Evolutionary conservation across 2,888 invertebrate genomes (phyloP).

Genomic region (Xestoiulus laeticollis): DNA sequence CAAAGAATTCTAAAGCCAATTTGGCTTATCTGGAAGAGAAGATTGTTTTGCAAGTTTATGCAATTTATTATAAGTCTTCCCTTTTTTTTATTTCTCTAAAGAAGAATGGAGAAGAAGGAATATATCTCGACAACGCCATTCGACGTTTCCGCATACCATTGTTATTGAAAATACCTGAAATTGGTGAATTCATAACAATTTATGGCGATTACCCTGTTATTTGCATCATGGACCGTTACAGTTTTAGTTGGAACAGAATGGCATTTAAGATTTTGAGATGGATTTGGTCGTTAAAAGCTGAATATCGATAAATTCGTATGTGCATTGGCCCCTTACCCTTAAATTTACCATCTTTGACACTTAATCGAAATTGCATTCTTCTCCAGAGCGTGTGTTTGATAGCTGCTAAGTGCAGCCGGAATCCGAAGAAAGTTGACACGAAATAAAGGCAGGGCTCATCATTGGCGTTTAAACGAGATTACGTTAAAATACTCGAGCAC

Average conservation of each 20-base stretch:
- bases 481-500: not conserved
- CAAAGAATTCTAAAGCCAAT: not conserved
- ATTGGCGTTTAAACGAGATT: not conserved
- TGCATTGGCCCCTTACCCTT: not conserved
- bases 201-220: not conserved
- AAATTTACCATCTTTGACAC: not conserved
- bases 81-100: not conserved
- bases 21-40: not conserved
- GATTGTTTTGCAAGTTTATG: not conserved
- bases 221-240: not conserved
- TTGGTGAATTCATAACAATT: not conserved
- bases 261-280: not conserved
- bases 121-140: not conserved
- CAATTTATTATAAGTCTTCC: not conserved
- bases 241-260: not conserved
- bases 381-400: not conserved
- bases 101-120: not conserved
- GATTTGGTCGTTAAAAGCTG: not conserved
- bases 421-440: not conserved
- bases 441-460: not conserved
- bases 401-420: conserved; percentile 10
- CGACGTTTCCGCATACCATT: conserved; percentile 7
- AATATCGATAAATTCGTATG: not conserved
- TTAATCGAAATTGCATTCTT: not conserved
- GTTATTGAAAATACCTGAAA: conserved; percentile 39